A percentile compares a stretch with the other conserved stretches of the same genome.
Conservation (phyloP, 2,888 invertebrate species). For the Syritta pipiens region DNA sequence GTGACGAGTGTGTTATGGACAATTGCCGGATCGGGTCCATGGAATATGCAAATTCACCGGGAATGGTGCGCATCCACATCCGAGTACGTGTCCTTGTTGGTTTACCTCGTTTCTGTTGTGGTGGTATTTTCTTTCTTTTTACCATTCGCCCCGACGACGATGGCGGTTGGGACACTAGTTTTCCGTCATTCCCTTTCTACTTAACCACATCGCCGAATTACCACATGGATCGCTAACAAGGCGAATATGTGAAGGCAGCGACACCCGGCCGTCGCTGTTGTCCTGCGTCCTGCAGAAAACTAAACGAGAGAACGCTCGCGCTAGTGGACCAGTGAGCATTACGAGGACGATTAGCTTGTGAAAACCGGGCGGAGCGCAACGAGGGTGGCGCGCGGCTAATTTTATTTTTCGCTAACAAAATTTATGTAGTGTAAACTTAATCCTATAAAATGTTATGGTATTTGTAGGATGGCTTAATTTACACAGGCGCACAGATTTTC, state of each 20-base stretch:
- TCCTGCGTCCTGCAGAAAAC: no score
- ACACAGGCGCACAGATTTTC: constrained; percentile 68
- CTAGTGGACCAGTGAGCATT: constrained; percentile 70
- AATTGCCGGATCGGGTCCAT: constrained; percentile 26
- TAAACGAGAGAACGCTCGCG: constrained; percentile 2
- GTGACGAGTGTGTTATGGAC: constrained; percentile 29
- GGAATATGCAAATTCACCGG: constrained; percentile 41
- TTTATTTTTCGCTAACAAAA: constrained; percentile 74
- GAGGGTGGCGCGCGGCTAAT: constrained; percentile 55
- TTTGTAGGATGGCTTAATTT: constrained; percentile 72
- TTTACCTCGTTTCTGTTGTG: not conserved
- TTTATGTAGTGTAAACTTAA: constrained; percentile 76
- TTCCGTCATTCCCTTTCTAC: not conserved
- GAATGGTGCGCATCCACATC: not conserved
- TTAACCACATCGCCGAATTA: constrained; percentile 25
- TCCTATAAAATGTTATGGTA: constrained; percentile 74
- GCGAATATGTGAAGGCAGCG: not conserved
- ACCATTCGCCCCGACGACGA: not conserved
- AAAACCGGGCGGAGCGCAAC: constrained; percentile 41
- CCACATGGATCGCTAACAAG: no score
- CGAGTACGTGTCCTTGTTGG: constrained; percentile 21
- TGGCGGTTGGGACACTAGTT: not conserved
- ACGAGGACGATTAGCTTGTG: constrained; percentile 73
- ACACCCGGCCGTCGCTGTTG: no score
- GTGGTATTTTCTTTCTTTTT: not conserved